These are phyloP conservation scores for Rousettus leschenaultii DNA, from an alignment of 2,113 vertebrate species.

Conservation along the genomic window DNA sequence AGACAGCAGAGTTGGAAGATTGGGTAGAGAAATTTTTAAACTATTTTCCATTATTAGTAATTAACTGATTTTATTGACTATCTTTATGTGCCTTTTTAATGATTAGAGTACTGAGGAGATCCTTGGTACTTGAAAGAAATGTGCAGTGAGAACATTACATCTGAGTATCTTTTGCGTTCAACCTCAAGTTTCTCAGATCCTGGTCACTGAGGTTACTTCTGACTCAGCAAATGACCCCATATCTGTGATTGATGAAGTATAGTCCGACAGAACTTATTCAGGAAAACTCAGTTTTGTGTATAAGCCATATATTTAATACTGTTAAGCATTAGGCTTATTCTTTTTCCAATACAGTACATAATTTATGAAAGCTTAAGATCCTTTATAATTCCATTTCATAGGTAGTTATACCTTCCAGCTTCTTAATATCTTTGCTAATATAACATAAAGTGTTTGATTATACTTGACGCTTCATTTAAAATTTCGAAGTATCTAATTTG, in stretches of 20 bases:
- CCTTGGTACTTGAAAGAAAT: background rate
- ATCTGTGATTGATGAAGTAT: background rate
- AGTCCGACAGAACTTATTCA: background rate
- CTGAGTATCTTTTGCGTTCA: background rate
- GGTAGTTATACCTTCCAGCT: background rate
- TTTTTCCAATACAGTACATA: background rate
- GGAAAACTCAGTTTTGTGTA: background rate
- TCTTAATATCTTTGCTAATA: background rate
- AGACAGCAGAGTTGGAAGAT: background rate
- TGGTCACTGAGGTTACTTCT: background rate
- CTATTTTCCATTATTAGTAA: background rate
- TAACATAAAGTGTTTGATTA: background rate
- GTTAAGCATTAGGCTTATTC: background rate
- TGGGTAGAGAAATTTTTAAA: background rate
- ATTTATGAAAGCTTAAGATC: background rate
- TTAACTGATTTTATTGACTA: background rate
- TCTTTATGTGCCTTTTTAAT: background rate
- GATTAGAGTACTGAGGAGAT: background rate
- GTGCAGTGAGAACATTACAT: background rate
- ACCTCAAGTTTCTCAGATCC: background rate
- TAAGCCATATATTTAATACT: background rate
- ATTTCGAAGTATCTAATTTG: background rate
- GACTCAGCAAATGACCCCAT: background rate
- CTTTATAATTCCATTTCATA: background rate
- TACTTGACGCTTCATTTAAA: background rate